Base-by-base conservation (phyloP, 2,797 vertebrate genomes). In the Clarias platycephalus region DNA sequence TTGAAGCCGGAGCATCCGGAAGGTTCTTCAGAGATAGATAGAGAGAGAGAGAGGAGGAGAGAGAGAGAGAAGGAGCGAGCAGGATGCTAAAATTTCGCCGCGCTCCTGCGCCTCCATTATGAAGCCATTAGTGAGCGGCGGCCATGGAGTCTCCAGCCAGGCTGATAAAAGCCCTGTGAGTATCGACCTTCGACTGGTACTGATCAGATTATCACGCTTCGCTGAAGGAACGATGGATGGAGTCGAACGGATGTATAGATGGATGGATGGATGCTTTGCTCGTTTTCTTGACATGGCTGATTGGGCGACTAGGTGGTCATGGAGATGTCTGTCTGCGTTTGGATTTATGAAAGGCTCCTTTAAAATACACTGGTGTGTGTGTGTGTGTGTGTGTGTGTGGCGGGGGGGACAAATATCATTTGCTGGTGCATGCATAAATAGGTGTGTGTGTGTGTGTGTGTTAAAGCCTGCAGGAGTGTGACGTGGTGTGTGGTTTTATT, bases 121-220 rank as follows among this genome's bases (percentile, higher is more conserved):
- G 97, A 99, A 98, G 96, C 97, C 98, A 93, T 98, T 99, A 96
- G 96, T 96, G 93, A 91, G 96, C 90, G 93, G 96, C 94, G 96
- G 97, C 94, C 97, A 98, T 98, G 97, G 97, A 97, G 96, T 97
- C 96, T 95, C 95, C 94, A 96, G 96, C 94, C 97, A 98, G 95
- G 97, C 96, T 93, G 97, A 99, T 94, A 98, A 97, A 93, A 95
- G 95, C 91, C 96, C 97, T 93, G 98, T 99, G 95, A 99, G 98
- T 98, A 97, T 91, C 87, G 90, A 92, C 89, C 90, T 85, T 90
- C 83, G n/a, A 37, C 62, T 60, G 64, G 16, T 24, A n/a, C 74
- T 86, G 70, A 85, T 85, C 83, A 55, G 77, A 84, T 86, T 81
- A 86, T 18, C 85, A 28, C n/a, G 62, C 22, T 71, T 40, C 57